Percentiles rank a stretch among this genome's conserved stretches.
Conservation (phyloP, 2,797 vertebrate genomes). For the Australoheros facetus region DNA sequence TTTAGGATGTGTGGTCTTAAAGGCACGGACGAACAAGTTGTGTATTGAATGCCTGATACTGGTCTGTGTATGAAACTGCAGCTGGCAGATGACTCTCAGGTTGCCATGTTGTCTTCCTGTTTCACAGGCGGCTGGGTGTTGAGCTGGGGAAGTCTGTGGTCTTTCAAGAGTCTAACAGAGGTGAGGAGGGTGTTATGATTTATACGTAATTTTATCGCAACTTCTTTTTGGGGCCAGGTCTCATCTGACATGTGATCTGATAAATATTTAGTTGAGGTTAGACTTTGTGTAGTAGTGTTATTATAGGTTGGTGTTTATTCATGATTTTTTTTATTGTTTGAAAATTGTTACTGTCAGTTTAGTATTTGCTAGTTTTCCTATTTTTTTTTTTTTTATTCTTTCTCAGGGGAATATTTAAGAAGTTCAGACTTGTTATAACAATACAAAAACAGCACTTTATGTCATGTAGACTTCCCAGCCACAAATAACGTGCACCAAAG, state of each 20-base stretch:
- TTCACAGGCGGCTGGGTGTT: conserved; percentile 89
- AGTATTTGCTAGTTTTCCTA: not conserved
- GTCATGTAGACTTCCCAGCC: no score
- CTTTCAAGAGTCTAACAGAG: conserved; percentile 97
- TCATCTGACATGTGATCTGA: not conserved
- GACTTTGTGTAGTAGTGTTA: not conserved
- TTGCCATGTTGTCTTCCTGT: conserved; percentile 1
- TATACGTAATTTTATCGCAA: not conserved
- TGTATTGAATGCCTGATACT: not conserved
- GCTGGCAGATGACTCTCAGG: not conserved
- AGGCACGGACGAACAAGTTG: not conserved
- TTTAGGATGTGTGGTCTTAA: not conserved
- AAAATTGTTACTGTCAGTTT: not conserved
- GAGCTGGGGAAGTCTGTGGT: conserved; percentile 97
- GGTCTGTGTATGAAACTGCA: not conserved
- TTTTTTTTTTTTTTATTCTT: not conserved
- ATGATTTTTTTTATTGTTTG: not conserved
- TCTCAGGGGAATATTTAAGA: not conserved
- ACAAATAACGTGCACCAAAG: not conserved
- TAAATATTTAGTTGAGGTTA: not conserved
- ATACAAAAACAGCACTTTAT: not conserved
- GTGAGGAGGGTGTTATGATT: conserved; percentile 67
- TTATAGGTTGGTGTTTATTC: not conserved
- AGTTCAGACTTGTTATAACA: not conserved
- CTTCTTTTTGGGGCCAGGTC: not conserved